Base-by-base conservation (phyloP, 2,113 vertebrate genomes). In the Probosciger aterrimus region DNA sequence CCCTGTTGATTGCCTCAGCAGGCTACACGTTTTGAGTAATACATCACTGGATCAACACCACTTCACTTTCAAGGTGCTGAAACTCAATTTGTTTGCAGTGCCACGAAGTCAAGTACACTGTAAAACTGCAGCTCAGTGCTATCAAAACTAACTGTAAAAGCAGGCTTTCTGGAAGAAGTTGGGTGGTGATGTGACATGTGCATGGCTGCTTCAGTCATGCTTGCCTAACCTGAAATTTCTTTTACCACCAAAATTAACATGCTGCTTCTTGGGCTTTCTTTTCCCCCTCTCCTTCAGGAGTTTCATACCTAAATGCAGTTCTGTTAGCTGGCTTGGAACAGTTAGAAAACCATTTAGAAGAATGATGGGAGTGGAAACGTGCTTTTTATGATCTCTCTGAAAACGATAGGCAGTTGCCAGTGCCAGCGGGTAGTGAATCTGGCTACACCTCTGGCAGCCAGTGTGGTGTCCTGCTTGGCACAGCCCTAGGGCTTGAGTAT, bases 81-180 rank as follows among this genome's bases (percentile, higher is more conserved):
- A 97, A 93, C 87, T 83, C 84, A 82, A 78, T 94, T 93, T 95
- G 76, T 82, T 94, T 92, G 65, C 74, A 53, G 71, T 55, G 76
- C 55, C 52, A 59, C 3, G 33, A 92, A 96, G 79, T 77, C 83
- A 90, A 89, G 35, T 30, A n/a, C 25, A 9, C 46, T 75, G 70
- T 85, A 64, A 90, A 94, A 85, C 23, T 81, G 53, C 70, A 88
- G 53, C 85, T 92, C 80, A 68, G 67, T 39, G 44, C 31, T 39
- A 62, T 55, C 25, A 79, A 88, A 95, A 92, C 90, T 62, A 41
- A 43, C 75, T 74, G 64, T 41, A 68, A 76, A 86, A 78, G 20
- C 47, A 78, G 47, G 53, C 37, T 88, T 80, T 47, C 25, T 88
- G 63, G 18, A 78, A 44, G 60, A 68, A 76, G 57, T 11, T 59